Evolutionary conservation across 2,113 vertebrate species (phyloP), one percentile per base, ranked within the genome.

Genomic region (Actenoides hombroni): DNA sequence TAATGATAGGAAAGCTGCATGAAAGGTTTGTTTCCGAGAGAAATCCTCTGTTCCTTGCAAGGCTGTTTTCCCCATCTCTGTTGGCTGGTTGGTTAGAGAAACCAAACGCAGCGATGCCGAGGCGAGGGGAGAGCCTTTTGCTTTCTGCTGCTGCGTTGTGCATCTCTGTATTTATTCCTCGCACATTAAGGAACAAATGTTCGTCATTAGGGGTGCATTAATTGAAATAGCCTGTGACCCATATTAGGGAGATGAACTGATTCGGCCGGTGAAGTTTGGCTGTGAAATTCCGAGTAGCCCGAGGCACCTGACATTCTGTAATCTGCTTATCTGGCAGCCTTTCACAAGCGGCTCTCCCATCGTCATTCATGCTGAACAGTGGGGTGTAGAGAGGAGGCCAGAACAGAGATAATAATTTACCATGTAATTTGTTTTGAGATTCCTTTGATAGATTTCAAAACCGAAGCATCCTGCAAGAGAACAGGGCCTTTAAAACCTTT

Each of bases 351-450:
- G 84, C 91, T 94, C 93, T 95, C 83, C 89, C 94, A 64, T 1
- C 18, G 86, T 78, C 95, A 89, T 94, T 42, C 39, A 86, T 77
- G 86, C 82, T 49, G 84, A 95, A 91, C 86, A 87, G 84, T 80
- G 87, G 92, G 95, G 89, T 93, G 87, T 70, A 57, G 76, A 65
- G 61, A 76, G 87, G 31, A 59, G 94, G 90, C 94, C 87, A 76
- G 56, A 82, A 84, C 84, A 61, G 88, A 92, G 94, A 96, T 94
- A 39, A 86, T 96, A 87, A 97, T 97, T 96, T 46, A 96, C 97
- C 97, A 82, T 96, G 96, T 91, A 92, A 95, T 98, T 97, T 96
- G 86, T 93, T 95, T 88, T 56, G 93, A 97, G 95, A 97, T 97
- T 94, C 95, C 96, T 97, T 96, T 97, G 97, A 97, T 97, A 95